Conservation (phyloP, 2,797 vertebrate species). For the Petrocephalus sullivani region DNA sequence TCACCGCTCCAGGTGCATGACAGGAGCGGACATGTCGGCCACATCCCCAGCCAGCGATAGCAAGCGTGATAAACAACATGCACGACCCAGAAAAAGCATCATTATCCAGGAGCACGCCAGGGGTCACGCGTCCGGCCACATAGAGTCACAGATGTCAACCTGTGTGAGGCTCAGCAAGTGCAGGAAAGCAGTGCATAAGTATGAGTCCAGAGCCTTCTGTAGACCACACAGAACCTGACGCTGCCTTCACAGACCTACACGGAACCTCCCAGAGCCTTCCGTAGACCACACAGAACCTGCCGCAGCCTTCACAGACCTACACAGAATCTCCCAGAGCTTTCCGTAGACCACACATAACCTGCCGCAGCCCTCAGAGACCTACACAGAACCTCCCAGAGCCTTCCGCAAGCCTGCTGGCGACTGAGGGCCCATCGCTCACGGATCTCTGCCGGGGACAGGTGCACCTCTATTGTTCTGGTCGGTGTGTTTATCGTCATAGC, state of each 20-base stretch:
- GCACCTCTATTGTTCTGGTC: conserved; percentile 8
- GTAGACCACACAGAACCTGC: not conserved
- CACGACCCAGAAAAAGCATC: not conserved
- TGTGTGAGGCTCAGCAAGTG: not conserved
- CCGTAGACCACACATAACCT: not conserved
- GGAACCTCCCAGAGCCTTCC: not conserved
- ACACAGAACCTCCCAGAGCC: not conserved
- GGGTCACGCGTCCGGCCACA: not conserved
- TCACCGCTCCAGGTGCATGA: not conserved
- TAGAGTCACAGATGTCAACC: not conserved
- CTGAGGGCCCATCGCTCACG: not conserved
- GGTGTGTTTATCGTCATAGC: not conserved
- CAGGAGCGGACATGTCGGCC: not conserved
- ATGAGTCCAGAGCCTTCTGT: not conserved
- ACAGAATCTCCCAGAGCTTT: not conserved
- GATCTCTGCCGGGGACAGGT: conserved; percentile 2
- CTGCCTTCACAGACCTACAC: not conserved
- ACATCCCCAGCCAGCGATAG: not conserved
- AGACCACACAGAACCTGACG: not conserved
- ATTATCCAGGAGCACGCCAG: not conserved
- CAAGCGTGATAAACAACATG: conserved; percentile 6
- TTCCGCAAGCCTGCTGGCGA: not conserved
- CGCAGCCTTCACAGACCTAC: not conserved
- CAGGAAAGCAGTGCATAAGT: not conserved
- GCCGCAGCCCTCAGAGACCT: not conserved